Evolutionary conservation across 1,140 invertebrate species (phyloP), one percentile per base, ranked within the genome.

Genomic region (Aphis gossypii): DNA sequence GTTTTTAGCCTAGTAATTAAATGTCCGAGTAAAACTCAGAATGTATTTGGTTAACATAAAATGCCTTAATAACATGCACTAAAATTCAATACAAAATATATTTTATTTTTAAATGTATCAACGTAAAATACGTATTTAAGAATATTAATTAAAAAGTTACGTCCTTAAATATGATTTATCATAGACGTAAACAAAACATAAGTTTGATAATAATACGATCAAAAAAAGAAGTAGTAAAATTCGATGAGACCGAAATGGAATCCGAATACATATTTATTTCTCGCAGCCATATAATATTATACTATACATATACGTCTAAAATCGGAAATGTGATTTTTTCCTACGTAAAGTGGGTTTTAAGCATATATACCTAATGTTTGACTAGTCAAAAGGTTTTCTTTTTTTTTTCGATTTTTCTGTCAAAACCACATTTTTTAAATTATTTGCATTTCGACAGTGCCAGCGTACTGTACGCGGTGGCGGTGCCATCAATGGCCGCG

Each of bases 401-500:
- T n/a, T 76, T n/a, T 76, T 76, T 76, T 76, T 76, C 38, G 90
- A 51, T 89, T 89, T 89, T 56, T 48, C 46, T 83, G 91, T 92
- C 76, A 92, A 46, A 84, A 92, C 68, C 76, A 83, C 46, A n/a
- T 51, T 92, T 83, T 83, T 25, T 25, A 92, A 82, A 92, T 84
- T 92, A 84, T 92, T 92, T 83, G 91, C 44, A 48, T 56, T 89
- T 89, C 11, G 35, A 8, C 46, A 7, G 18, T 41, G 84, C 60
- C 60, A 30, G 60, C 30, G 9, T 11, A 68, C 60, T 46, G 11
- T 41, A 11, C 44, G 44, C 25, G 41, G 60, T 11, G 25, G 25
- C 9, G 8, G 38, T 41, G 82, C 60, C 60, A 76, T 87, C 84
- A 54, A 54, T 89, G 46, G 87, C 48, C 84, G 20, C 48, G 48